Base-by-base conservation (phyloP, 2,888 invertebrate genomes). In the Cyclophora punctaria region DNA sequence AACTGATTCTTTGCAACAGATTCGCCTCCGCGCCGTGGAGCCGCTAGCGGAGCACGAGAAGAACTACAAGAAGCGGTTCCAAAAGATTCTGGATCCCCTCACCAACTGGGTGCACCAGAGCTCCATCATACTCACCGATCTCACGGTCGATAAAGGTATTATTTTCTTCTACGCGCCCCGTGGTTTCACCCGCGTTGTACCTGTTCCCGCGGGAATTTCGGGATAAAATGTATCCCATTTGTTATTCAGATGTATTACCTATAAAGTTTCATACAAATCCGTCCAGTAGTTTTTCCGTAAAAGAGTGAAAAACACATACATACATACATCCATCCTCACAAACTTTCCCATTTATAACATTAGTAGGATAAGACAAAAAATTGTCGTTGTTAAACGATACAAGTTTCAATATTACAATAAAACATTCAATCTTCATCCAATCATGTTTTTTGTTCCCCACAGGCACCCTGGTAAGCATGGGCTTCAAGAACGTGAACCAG, bases 1-100 rank as follows among this genome's bases (percentile, higher is more conserved):
- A 20, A 20, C 20, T 20, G 20, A 20, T 45, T 41, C 5, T 43
- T 43, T 43, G 5, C 7, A 6, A 34, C 75, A 91, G 79, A 89
- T 96, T 52, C 90, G 96, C 7, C 86, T 97, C 40, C 90, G 95
- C 52, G 96, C 96, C 0, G 94, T 96, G 1, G 96, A 96, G 67
- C 96, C 96, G 0, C 81, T 94, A 46, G 91, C 92, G 0, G 95
- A 95, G 66, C 92, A 92, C 20, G 95, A 95, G 71, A 90, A 93
- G 60, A 94, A 94, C 69, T 93, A 93, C 72, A 95, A 94, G 68
- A 93, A 93, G 63, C 91, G 96, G 2, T 94, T 96, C 75, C 92
- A 93, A 60, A 95, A 95, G 69, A 96, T 96, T 59, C 82, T 96
- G 5, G 94, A 95, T 68, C 95, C 96, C 0, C 80, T 96, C 0